Conservation (phyloP, 1,140 invertebrate species). For the Platyscapa corneri region DNA sequence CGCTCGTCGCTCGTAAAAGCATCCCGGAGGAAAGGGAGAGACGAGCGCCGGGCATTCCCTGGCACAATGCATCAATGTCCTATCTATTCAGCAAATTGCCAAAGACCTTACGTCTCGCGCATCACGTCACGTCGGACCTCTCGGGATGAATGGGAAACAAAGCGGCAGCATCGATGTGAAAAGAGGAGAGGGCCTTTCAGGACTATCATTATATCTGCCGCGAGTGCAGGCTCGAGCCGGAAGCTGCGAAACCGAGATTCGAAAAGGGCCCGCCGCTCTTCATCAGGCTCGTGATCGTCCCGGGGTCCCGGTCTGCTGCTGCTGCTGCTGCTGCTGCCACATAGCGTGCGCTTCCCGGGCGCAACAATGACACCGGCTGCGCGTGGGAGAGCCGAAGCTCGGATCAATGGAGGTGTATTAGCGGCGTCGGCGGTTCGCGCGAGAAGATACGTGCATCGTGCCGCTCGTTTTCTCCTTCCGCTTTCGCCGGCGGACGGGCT, state of each 20-base stretch:
- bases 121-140: not conserved
- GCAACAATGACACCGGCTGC: not conserved
- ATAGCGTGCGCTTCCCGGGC: too few species aligned
- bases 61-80: not conserved
- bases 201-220: conserved; percentile 47
- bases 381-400: not conserved
- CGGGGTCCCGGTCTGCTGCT: too few species aligned
- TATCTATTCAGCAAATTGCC: not conserved
- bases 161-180: not conserved
- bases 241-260: conserved; percentile 48
- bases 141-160: not conserved
- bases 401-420: conserved; percentile 39
- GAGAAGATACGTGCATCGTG: too few species aligned
- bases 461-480: conserved; percentile 27
- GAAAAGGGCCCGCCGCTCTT: not conserved
- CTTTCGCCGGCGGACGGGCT: not conserved
- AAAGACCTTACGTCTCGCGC: not conserved
- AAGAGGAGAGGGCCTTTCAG: conserved; percentile 20
- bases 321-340: too few species aligned
- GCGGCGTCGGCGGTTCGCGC: conserved; percentile 1
- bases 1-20: too few species aligned
- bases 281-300: not conserved
- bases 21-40: not conserved
- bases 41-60: not conserved
- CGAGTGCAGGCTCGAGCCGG: conserved; percentile 30